Evolutionary conservation across 2,888 invertebrate genomes (phyloP).

Genomic region (Magallana nippona): DNA sequence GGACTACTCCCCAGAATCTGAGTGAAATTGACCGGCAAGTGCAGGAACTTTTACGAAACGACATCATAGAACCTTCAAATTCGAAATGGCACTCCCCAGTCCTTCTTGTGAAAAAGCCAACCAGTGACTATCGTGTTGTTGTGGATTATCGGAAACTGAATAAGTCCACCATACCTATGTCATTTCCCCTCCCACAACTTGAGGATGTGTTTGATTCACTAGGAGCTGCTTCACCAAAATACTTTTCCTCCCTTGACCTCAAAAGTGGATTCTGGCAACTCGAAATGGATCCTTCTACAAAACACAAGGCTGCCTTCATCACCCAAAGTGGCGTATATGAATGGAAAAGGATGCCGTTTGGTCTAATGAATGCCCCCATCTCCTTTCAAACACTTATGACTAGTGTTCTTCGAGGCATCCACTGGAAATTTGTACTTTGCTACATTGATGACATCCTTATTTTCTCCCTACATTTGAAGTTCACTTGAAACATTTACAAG

Average conservation of each 20-base stretch:
- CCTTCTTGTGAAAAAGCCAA: conserved; percentile 45
- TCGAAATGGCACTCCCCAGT: too few relatives aligned
- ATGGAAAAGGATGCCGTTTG: conserved; percentile 56
- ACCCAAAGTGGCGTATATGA: conserved; percentile 52
- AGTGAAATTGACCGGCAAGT: too few relatives aligned
- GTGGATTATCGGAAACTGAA: conserved; percentile 51
- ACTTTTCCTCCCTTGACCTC: conserved; percentile 44
- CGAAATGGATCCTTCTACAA: conserved; percentile 44
- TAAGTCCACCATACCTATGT: conserved; percentile 43
- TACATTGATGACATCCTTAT: conserved; percentile 62
- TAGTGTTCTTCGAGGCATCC: conserved; percentile 49
- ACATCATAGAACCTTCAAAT: too few relatives aligned
- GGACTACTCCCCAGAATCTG: too few relatives aligned
- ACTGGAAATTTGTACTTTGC: conserved; percentile 56
- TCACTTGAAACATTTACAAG: conserved; percentile 52
- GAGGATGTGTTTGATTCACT: conserved; percentile 50
- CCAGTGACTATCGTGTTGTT: conserved; percentile 47
- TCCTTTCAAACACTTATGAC: conserved; percentile 54
- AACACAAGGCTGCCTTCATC: conserved; percentile 54
- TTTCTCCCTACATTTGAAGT: conserved; percentile 53
- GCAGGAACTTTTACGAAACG: too few relatives aligned
- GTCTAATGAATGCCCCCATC: conserved; percentile 55
- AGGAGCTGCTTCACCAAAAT: conserved; percentile 40
- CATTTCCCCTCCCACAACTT: conserved; percentile 43
- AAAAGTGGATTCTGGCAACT: conserved; percentile 52